Conservation (phyloP, 92 coral and sea anemone genomes). For the Parazoanthus swiftii region DNA sequence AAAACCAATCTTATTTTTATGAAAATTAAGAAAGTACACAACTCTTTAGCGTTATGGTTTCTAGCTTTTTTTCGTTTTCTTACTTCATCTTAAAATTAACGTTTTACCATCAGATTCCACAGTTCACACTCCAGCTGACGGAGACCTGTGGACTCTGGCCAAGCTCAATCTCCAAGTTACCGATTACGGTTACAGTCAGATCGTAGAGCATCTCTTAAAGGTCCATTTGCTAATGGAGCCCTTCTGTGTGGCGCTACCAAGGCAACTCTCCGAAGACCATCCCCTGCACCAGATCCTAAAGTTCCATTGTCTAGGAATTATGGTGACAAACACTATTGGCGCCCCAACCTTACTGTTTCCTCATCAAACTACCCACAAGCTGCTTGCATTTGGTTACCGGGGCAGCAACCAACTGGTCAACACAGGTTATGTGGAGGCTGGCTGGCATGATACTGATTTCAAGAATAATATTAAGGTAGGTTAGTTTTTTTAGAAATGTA, state of each 20-base stretch:
- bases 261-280: slow-evolving; percentile 18
- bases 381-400: slow-evolving; percentile 36
- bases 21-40: background rate
- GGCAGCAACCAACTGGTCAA: slow-evolving; percentile 43
- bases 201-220: slow-evolving; percentile 49
- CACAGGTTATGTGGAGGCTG: slow-evolving; percentile 21
- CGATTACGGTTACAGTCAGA: slow-evolving; percentile 40
- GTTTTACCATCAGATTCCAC: slow-evolving; percentile 34
- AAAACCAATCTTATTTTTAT: background rate
- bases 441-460: slow-evolving; percentile 51
- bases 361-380: background rate
- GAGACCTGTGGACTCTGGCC: slow-evolving; percentile 47
- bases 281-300: slow-evolving; percentile 41
- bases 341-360: slow-evolving; percentile 8
- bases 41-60: background rate
- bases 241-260: slow-evolving; percentile 26
- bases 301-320: slow-evolving; percentile 42
- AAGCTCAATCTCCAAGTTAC: slow-evolving; percentile 43
- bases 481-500: background rate
- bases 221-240: slow-evolving; percentile 45
- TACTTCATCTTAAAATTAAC: background rate
- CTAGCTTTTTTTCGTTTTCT: background rate
- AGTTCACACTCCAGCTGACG: slow-evolving; percentile 41
- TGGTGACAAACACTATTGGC: slow-evolving; percentile 37
- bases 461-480: slow-evolving; percentile 40